phyloP scores from a whole-genome alignment of 2,113 vertebrate genomes.

The Mustela lutreola region DNA sequence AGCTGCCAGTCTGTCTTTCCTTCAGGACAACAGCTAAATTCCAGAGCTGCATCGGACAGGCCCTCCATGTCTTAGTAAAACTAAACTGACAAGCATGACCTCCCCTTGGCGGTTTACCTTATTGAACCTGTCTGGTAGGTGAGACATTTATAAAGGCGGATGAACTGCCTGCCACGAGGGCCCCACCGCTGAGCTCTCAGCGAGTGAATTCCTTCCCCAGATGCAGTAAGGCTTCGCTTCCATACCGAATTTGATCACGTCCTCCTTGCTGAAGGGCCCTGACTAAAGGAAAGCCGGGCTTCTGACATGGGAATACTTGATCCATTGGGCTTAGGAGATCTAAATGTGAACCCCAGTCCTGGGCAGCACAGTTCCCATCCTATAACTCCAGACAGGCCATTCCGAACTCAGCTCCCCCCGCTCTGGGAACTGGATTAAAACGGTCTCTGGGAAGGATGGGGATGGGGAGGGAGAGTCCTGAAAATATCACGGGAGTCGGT shows the following conservation, averaged over 20 bases:
- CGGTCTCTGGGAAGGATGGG: neutral
- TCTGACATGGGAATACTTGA: rapidly evolving
- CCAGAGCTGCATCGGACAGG: conserved; percentile 58
- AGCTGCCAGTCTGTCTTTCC: conserved; percentile 10
- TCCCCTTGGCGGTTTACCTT: conserved; percentile 66
- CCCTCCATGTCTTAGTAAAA: conserved; percentile 73
- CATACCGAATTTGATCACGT: neutral
- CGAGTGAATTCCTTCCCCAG: conserved; percentile 55
- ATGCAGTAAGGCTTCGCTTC: conserved; percentile 48
- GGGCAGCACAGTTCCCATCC: neutral
- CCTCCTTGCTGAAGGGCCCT: neutral
- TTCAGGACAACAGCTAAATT: conserved; percentile 65
- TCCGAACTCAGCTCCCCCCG: neutral
- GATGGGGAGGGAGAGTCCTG: rapidly evolving
- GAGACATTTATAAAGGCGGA: conserved; percentile 84
- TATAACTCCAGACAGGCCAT: neutral
- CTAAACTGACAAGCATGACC: conserved; percentile 78
- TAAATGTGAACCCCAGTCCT: too few relatives aligned
- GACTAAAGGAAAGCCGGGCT: neutral
- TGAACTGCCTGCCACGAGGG: conserved; percentile 68
- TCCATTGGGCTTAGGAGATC: neutral
- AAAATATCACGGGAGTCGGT: neutral
- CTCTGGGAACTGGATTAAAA: neutral
- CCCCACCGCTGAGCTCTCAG: neutral
- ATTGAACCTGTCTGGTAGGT: conserved; percentile 81